A percentile compares a stretch with the other conserved stretches of the same genome.
These are phyloP conservation scores for Ctena decussata DNA, from an alignment of 2,888 invertebrate species.

Conservation along the genomic window DNA sequence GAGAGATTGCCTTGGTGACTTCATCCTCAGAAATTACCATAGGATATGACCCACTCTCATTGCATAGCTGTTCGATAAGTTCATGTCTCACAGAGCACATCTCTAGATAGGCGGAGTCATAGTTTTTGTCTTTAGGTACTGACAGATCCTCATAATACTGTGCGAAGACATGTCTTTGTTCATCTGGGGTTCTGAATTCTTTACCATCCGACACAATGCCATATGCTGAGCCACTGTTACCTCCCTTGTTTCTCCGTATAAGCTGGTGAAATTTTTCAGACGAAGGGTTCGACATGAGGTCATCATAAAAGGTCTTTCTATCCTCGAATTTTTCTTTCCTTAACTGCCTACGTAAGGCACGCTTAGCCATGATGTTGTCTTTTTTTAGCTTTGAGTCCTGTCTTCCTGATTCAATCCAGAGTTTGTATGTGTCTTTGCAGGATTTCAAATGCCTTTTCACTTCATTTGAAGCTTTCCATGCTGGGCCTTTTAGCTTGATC, in stretches of 20 bases:
- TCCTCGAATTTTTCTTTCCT: not conserved
- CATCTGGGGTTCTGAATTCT: not conserved
- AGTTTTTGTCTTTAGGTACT: not conserved
- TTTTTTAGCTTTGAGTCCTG: not conserved
- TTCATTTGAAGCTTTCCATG: not conserved
- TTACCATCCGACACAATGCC: not conserved
- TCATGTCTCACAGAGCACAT: not conserved
- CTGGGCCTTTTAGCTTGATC: not conserved
- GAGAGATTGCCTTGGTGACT: not conserved
- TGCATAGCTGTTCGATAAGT: not conserved
- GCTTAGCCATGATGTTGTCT: not conserved
- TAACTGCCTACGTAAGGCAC: not conserved
- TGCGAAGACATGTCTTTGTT: not conserved
- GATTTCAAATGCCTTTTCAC: not conserved
- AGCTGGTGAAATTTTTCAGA: not conserved
- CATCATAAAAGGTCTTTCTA: not conserved
- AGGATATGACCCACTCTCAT: not conserved
- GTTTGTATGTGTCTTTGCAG: not conserved
- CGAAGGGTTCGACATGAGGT: not conserved
- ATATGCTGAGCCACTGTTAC: not conserved
- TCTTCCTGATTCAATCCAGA: not conserved
- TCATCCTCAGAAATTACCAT: not conserved
- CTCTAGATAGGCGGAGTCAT: not conserved
- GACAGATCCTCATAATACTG: not conserved
- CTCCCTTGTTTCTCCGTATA: no score